Evolutionary conservation across 2,888 invertebrate genomes (phyloP).

Genomic region (Prenolepis imparis): DNA sequence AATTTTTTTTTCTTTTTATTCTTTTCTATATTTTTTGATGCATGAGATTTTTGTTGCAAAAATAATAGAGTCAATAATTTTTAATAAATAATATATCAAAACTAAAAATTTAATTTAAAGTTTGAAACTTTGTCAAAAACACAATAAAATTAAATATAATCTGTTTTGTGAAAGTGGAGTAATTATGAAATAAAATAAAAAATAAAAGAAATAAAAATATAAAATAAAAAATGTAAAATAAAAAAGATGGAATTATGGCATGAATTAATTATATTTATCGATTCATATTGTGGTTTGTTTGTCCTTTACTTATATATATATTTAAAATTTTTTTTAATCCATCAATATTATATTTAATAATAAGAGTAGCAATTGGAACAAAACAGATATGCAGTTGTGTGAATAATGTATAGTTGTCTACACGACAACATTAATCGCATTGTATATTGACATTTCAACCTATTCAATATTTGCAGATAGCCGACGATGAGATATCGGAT

Average conservation of each 20-base stretch:
- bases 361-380: slow-evolving; percentile 1
- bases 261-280: neutral
- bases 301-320: neutral
- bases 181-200: neutral
- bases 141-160: neutral
- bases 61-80: neutral
- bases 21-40: neutral
- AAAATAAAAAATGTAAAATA: too few species aligned
- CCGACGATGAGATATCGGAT: slow-evolving; percentile 23
- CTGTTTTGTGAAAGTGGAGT: neutral
- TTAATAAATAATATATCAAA: neutral
- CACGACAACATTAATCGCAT: slow-evolving; percentile 28
- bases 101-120: neutral
- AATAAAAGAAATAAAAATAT: too few species aligned
- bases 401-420: neutral
- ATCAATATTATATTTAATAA: neutral
- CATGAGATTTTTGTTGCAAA: neutral
- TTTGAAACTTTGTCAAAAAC: neutral
- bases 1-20: neutral
- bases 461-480: slow-evolving; percentile 27
- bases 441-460: slow-evolving; percentile 28
- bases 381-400: slow-evolving; percentile 13
- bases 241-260: neutral
- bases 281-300: neutral
- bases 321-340: neutral